These are phyloP conservation scores for Papilio elwesi DNA, from an alignment of 2,888 invertebrate species.

Conservation along the genomic window DNA sequence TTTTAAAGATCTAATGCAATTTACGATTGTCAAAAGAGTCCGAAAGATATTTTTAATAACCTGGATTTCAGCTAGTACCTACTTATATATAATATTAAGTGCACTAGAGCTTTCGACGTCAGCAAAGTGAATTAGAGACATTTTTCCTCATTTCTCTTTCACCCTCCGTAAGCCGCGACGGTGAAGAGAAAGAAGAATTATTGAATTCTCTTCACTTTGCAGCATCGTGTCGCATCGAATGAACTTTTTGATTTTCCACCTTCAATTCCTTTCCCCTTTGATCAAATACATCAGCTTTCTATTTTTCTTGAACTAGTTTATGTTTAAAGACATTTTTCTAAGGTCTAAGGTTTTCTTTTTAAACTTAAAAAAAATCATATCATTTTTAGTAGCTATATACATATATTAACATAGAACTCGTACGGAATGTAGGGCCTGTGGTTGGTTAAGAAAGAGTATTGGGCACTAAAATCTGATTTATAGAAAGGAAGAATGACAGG, in stretches of 20 bases:
- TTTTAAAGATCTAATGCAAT: no score
- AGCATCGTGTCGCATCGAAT: conserved; percentile 69
- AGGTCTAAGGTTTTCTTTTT: no score
- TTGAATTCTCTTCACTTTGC: conserved; percentile 80
- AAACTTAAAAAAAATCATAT: no score
- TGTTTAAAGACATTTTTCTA: background rate
- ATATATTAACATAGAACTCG: no score
- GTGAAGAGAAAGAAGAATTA: conserved; percentile 82
- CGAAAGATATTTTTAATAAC: conserved; percentile 6
- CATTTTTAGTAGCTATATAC: no score
- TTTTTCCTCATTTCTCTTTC: conserved; percentile 79
- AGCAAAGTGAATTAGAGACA: conserved; percentile 79
- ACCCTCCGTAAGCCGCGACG: conserved; percentile 71
- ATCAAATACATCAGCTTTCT: background rate
- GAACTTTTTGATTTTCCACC: conserved; percentile 30
- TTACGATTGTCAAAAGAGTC: no score
- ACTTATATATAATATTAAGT: conserved; percentile 6
- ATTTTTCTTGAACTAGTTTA: background rate
- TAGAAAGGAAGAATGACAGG: no score
- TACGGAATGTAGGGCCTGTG: no score
- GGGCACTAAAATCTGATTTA: no score
- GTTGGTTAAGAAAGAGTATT: no score
- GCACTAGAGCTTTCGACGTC: conserved; percentile 63
- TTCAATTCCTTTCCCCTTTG: conserved; percentile 25
- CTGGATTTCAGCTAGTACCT: background rate